Evolutionary conservation across 2,888 invertebrate species (phyloP), one percentile per base, ranked within the genome.

Genomic region (Nephrotoma guestfalica): DNA sequence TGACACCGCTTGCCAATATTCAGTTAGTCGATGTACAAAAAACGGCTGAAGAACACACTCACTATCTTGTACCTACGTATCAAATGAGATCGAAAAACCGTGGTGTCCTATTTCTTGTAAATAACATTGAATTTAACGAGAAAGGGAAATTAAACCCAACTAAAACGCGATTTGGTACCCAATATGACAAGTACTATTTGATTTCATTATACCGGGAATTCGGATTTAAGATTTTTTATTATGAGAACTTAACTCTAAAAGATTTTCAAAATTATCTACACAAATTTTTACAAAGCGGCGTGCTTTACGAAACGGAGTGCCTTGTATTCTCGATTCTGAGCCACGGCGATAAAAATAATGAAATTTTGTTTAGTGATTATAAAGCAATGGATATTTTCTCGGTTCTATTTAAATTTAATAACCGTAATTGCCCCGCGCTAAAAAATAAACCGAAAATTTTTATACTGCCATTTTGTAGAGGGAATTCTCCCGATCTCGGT

Each of bases 361-460:
- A 84, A 84, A 42, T 84, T 41, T 6, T 41, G 6, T 84, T 84
- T 7, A 84, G 42, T n/a, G 84, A 84, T 84, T 41, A 6, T 5
- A 84, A 84, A 84, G 7, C 84, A 0, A 84, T 84, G 41, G 42
- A 42, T 41, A 42, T 84, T n/a, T 41, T 41, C 6, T 41, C 41
- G 13, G 15, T 84, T 6, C n/a, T 84, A 2, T 84, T 42, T 15
- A 41, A 84, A 84, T 84, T 84, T 15, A 84, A 84, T 42, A 41
- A 84, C 41, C 41, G 15, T 41, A 84, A 41, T 84, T 84, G 84
- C n/a, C 84, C 84, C 13, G 41, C 42, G 42, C 41, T 84, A 2
- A 84, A 84, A 84, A 84, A n/a, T 84, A 84, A 84, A 42, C 84
- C 84, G 15, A 84, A 84, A 84, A 42, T 84, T 6, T 84, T 84